A percentile compares a stretch with the other conserved stretches of the same genome.
phyloP scores from a whole-genome alignment of 2,888 invertebrate genomes.

The Eupithecia subfuscata region DNA sequence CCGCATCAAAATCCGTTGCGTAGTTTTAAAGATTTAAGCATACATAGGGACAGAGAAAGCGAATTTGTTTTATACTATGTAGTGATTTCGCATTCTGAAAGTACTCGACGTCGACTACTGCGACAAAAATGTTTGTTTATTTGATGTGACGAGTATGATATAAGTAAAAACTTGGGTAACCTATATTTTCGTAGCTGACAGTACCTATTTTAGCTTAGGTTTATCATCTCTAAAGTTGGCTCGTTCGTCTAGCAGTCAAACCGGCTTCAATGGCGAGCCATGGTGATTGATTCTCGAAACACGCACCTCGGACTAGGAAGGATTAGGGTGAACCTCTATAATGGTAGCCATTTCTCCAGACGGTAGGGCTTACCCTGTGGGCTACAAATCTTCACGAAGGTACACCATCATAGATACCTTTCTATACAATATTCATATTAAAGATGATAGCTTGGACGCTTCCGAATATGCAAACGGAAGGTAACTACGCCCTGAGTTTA shows the following conservation, averaged over 20 bases:
- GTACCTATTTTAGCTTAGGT: neutral
- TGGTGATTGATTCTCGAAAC: slow-evolving; percentile 56
- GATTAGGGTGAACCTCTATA: slow-evolving; percentile 53
- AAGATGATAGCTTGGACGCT: neutral
- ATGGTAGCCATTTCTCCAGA: slow-evolving; percentile 53
- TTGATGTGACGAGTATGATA: neutral
- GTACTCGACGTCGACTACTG: neutral
- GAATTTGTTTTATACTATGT: too few species aligned
- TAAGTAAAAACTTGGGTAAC: neutral
- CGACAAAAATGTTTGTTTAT: neutral
- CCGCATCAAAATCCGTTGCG: too few species aligned
- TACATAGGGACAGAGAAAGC: too few species aligned
- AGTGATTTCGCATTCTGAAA: slow-evolving; percentile 1
- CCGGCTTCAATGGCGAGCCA: neutral
- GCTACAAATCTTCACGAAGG: slow-evolving; percentile 23
- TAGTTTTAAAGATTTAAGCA: too few species aligned
- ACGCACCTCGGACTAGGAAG: slow-evolving; percentile 51
- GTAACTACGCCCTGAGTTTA: neutral
- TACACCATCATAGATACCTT: slow-evolving; percentile 19
- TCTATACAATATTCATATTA: slow-evolving; percentile 13
- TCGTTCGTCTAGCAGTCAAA: neutral
- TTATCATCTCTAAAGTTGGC: neutral
- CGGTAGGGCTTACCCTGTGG: slow-evolving; percentile 41
- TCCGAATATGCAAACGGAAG: neutral
- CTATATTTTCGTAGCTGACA: neutral